phyloP scores from a whole-genome alignment of 2,113 vertebrate species.

The Dendrocopos noguchii region DNA sequence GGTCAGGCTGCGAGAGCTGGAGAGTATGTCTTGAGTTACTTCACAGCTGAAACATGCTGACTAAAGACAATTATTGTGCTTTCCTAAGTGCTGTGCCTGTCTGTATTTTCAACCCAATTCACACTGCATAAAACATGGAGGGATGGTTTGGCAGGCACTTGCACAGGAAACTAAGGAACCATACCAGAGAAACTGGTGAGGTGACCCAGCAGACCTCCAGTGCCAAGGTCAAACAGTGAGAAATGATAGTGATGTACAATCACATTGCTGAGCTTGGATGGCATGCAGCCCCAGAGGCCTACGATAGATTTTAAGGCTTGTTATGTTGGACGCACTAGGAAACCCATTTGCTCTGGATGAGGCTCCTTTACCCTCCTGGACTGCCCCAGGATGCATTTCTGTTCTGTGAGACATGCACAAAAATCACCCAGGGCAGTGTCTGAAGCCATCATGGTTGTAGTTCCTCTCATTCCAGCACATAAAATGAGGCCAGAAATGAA shows the following conservation, averaged over 20 bases:
- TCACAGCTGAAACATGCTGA: background rate
- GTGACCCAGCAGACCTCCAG: background rate
- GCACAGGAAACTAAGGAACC: background rate
- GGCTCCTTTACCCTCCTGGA: background rate
- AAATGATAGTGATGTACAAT: background rate
- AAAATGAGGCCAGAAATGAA: background rate
- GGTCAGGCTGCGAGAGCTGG: background rate
- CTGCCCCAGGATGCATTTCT: background rate
- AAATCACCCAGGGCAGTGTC: background rate
- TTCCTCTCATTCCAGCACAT: background rate
- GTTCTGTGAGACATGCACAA: background rate
- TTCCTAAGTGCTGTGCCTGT: background rate
- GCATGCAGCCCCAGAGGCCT: background rate
- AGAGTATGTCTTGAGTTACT: conserved; percentile 30
- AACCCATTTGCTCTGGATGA: background rate
- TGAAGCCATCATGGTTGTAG: background rate
- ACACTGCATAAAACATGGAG: background rate
- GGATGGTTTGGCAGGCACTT: background rate
- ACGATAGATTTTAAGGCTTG: background rate
- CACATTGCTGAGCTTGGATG: background rate
- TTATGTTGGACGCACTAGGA: background rate
- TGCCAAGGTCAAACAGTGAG: background rate
- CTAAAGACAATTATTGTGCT: background rate
- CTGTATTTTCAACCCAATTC: background rate
- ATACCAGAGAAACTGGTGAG: background rate